These are phyloP conservation scores for Eilema griseolum DNA, from an alignment of 2,888 invertebrate species.

Conservation along the genomic window DNA sequence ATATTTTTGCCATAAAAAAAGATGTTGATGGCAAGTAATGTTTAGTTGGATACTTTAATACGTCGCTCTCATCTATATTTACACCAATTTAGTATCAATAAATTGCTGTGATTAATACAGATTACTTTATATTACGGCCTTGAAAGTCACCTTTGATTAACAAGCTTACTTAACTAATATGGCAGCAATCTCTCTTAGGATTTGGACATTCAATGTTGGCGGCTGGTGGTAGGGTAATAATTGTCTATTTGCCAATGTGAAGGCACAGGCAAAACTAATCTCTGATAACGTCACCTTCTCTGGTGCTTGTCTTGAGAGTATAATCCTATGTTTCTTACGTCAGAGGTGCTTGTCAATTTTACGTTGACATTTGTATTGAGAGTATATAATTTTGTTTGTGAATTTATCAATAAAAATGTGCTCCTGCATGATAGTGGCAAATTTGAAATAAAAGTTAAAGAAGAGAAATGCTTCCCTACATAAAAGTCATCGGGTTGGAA, in stretches of 20 bases:
- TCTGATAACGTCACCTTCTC: no score
- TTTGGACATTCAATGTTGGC: background rate
- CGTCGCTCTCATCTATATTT: background rate
- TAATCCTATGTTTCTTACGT: no score
- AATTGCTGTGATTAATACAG: background rate
- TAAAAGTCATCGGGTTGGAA: no score
- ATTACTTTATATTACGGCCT: conserved; percentile 19
- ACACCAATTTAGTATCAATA: background rate
- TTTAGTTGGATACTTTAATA: background rate
- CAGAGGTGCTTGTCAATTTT: no score
- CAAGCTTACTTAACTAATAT: background rate
- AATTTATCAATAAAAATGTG: no score
- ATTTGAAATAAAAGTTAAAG: no score
- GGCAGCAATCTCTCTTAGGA: background rate
- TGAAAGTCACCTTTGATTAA: conserved; percentile 19
- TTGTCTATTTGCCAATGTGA: background rate
- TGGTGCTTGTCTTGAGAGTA: no score
- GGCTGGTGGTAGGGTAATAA: background rate
- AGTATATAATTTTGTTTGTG: no score
- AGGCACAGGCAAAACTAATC: no score
- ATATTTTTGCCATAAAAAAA: background rate
- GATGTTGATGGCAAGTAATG: background rate
- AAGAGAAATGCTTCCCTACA: no score
- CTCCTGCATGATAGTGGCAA: no score
- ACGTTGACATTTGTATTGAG: no score